phyloP scores from a whole-genome alignment of 1,140 invertebrate species.

The Scaptomyza pallida region DNA sequence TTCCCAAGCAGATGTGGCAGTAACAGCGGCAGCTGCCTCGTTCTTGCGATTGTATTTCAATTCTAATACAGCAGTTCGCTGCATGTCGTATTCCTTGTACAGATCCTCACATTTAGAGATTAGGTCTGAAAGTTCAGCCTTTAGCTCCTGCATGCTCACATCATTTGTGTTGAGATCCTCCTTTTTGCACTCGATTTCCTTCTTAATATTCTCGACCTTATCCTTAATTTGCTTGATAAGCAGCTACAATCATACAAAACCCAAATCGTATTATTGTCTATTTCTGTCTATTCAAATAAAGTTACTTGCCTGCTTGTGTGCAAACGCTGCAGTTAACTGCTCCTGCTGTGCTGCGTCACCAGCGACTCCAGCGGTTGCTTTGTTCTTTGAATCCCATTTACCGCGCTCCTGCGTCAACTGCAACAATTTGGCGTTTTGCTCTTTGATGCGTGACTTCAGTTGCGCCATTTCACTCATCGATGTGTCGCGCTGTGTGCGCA shows the following conservation, averaged over 20 bases:
- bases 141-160: constrained; percentile 89
- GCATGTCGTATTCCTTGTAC: constrained; percentile 86
- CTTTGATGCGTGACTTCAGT: constrained; percentile 93
- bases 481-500: constrained; percentile 95
- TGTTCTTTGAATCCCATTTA: constrained; percentile 90
- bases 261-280: neutral
- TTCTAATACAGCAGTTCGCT: constrained; percentile 85
- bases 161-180: constrained; percentile 94
- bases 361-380: constrained; percentile 43
- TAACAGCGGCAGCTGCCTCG: constrained; percentile 57
- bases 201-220: constrained; percentile 88
- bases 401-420: constrained; percentile 93
- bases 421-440: constrained; percentile 92
- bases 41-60: constrained; percentile 85
- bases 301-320: constrained; percentile 73
- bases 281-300: neutral
- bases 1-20: constrained; percentile 83
- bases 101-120: constrained; percentile 86
- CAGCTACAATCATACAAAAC: constrained; percentile 72
- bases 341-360: constrained; percentile 69
- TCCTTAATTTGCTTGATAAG: constrained; percentile 93
- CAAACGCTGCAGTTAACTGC: constrained; percentile 78
- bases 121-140: constrained; percentile 84
- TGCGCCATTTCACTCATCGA: constrained; percentile 95
- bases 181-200: constrained; percentile 90